A percentile compares a stretch with the other conserved stretches of the same genome.
These are phyloP conservation scores for Coryphaenoides rupestris DNA, from an alignment of 2,113 vertebrate genomes.

Conservation along the genomic window DNA sequence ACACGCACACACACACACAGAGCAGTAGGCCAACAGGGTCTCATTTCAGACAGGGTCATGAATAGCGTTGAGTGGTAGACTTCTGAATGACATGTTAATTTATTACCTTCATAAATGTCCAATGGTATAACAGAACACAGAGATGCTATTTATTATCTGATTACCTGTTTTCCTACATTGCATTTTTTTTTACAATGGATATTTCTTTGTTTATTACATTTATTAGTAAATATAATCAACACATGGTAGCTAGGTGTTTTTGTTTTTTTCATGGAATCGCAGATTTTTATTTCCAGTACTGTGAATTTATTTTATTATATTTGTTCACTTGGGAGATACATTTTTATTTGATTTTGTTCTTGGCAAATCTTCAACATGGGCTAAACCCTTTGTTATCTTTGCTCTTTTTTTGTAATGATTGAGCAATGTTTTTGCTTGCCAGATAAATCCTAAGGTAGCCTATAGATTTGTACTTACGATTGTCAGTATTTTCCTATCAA, in stretches of 20 bases:
- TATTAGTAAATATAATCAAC: background rate
- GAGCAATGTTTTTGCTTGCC: slow-evolving; percentile 66
- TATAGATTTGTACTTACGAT: slow-evolving; percentile 79
- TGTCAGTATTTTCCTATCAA: slow-evolving; percentile 79
- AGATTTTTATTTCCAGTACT: slow-evolving; percentile 44
- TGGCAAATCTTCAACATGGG: slow-evolving; percentile 44
- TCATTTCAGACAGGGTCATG: background rate
- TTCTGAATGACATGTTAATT: slow-evolving; percentile 58
- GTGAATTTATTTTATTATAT: slow-evolving; percentile 58
- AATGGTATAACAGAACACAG: slow-evolving; percentile 60
- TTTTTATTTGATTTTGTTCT: slow-evolving; percentile 38
- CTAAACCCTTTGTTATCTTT: slow-evolving; percentile 36
- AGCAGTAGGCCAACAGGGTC: no score
- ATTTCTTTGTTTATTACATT: slow-evolving; percentile 17
- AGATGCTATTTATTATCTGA: slow-evolving; percentile 72
- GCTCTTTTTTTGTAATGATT: slow-evolving; percentile 49
- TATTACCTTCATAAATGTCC: slow-evolving; percentile 51
- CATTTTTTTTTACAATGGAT: slow-evolving; percentile 48
- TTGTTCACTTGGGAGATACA: slow-evolving; percentile 38
- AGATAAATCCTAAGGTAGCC: slow-evolving; percentile 62
- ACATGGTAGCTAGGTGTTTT: no score
- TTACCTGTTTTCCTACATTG: slow-evolving; percentile 48
- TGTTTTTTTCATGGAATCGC: slow-evolving; percentile 25
- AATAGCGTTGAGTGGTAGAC: slow-evolving; percentile 27
- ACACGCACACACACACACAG: no score